Percentiles rank a stretch among this genome's conserved stretches.
Conservation (phyloP, 2,888 invertebrate genomes). For the Steinernema scapterisci region DNA sequence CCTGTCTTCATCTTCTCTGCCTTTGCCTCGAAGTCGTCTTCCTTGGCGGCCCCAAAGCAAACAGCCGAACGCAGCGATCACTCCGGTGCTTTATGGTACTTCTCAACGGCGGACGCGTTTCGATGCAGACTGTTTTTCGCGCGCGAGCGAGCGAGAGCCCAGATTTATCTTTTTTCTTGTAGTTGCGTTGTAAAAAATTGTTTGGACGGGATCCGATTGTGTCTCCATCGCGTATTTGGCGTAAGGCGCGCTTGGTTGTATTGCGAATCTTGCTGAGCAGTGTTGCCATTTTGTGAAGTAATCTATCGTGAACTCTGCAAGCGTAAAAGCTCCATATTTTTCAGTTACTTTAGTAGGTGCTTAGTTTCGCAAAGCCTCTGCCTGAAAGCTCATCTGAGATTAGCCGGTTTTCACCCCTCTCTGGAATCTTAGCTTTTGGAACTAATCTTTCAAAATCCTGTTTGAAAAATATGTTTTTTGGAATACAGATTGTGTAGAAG, state of each 20-base stretch:
- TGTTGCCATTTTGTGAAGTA: neutral
- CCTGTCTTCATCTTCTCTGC: neutral
- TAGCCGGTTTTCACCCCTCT: no score
- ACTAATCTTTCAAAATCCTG: no score
- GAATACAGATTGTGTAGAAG: no score
- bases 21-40: neutral
- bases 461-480: no score
- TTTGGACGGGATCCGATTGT: slow-evolving; percentile 2
- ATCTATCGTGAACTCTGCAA: no score
- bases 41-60: slow-evolving; percentile 15
- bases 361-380: no score
- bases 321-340: no score
- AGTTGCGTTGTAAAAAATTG: neutral
- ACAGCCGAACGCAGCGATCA: slow-evolving; percentile 4
- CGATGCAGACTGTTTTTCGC: slow-evolving; percentile 20
- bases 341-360: no score
- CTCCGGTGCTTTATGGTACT: slow-evolving; percentile 28
- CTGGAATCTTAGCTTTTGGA: no score
- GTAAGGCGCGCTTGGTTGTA: neutral
- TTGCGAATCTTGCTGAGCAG: neutral
- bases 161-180: neutral
- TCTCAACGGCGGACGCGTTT: neutral
- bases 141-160: no score
- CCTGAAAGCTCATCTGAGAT: no score
- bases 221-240: neutral